Conservation (phyloP, 92 coral and sea anemone genomes). For the Porites lobata region DNA sequence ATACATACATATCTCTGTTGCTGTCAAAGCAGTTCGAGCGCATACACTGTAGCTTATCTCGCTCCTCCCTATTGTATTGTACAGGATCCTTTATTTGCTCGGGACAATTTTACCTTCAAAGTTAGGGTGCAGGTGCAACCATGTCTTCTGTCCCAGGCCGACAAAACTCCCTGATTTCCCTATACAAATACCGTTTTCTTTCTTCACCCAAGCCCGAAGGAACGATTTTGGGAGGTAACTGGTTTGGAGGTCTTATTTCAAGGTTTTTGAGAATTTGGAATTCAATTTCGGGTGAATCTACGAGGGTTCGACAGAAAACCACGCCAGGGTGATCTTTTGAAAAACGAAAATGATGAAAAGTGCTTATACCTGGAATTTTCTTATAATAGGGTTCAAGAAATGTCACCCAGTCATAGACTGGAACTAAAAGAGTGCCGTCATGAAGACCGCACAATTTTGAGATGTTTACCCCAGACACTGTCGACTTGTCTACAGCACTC, state of each 20-base stretch:
- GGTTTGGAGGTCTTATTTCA: conserved; percentile 7
- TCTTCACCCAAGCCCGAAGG: conserved; percentile 6
- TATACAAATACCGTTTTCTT: conserved; percentile 16
- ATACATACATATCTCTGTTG: neutral
- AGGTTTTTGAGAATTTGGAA: conserved; percentile 18
- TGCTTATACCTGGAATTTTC: conserved; percentile 50
- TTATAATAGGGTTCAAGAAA: conserved; percentile 42
- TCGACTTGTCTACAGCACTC: no score
- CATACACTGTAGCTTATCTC: neutral
- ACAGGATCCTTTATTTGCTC: no score
- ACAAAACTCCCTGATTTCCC: no score
- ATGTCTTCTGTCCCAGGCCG: conserved; percentile 23
- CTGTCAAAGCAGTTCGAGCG: neutral
- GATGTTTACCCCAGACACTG: no score
- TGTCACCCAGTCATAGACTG: conserved; percentile 71
- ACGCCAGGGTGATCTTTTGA: conserved; percentile 45
- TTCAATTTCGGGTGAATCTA: conserved; percentile 9
- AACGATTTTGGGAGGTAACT: neutral
- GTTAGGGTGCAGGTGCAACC: conserved; percentile 55
- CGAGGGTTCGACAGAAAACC: conserved; percentile 48
- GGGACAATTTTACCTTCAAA: neutral
- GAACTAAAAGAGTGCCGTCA: conserved; percentile 65
- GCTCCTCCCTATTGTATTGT: no score
- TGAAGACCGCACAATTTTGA: conserved; percentile 45
- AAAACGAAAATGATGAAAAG: conserved; percentile 66